Evolutionary conservation across 1,140 invertebrate species (phyloP).

Genomic region (Philaenus spumarius): DNA sequence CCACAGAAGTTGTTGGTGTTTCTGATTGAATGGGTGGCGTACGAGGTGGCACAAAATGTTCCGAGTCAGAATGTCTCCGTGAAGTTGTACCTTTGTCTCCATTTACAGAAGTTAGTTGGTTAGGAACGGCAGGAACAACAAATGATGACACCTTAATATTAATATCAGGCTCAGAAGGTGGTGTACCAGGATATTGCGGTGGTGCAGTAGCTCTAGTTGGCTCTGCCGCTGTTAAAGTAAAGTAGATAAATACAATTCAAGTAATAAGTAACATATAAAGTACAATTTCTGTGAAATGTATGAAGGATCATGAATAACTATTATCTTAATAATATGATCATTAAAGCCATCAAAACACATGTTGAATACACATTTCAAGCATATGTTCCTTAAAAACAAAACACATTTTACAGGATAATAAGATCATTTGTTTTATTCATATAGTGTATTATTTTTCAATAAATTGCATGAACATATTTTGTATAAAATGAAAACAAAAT

Average conservation of each 20-base stretch:
- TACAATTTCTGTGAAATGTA: no score
- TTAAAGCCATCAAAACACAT: no score
- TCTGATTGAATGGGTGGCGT: slow-evolving; percentile 43
- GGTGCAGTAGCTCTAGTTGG: slow-evolving; percentile 6
- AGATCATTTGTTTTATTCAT: no score
- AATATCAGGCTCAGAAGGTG: slow-evolving; percentile 39
- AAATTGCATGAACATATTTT: no score
- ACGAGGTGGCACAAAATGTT: slow-evolving; percentile 51
- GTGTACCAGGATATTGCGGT: slow-evolving; percentile 20
- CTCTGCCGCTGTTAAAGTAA: background rate
- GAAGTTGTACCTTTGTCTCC: background rate
- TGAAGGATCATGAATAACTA: no score
- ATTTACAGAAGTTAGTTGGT: background rate
- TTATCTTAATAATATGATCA: no score
- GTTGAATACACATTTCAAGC: no score
- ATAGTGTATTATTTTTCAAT: no score
- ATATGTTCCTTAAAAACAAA: no score
- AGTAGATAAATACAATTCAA: background rate
- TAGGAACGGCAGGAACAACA: slow-evolving; percentile 16
- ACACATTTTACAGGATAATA: no score
- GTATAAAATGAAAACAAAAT: no score
- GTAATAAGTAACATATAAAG: background rate
- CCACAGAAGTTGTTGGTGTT: background rate
- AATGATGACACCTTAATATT: slow-evolving; percentile 22
- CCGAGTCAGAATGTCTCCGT: slow-evolving; percentile 54